These are phyloP conservation scores for Emys orbicularis DNA, from an alignment of 2,797 vertebrate genomes.

Conservation along the genomic window DNA sequence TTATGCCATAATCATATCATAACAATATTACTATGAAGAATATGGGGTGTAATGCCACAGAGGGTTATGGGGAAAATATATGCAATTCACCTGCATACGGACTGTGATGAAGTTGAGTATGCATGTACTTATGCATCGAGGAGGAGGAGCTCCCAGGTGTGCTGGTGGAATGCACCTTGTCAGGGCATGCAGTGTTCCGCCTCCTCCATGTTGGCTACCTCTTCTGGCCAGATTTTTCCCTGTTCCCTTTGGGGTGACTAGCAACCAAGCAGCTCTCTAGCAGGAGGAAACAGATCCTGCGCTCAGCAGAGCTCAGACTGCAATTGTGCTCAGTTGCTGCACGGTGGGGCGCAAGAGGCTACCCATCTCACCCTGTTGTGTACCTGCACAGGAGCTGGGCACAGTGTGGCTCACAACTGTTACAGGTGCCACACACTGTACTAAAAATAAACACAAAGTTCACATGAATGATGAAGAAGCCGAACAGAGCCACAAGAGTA, in stretches of 20 bases:
- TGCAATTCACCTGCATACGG: background rate
- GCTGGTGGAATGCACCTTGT: background rate
- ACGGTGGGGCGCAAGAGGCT: fast-evolving
- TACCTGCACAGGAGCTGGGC: too few species aligned
- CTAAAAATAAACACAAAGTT: background rate
- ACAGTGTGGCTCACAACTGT: too few species aligned
- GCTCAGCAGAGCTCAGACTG: background rate
- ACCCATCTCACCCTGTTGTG: background rate
- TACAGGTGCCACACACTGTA: background rate
- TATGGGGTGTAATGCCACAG: too few species aligned
- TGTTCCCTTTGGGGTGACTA: background rate
- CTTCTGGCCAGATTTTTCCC: background rate
- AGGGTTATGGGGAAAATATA: background rate
- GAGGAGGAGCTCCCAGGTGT: background rate
- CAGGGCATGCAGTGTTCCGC: background rate
- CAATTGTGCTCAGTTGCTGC: background rate
- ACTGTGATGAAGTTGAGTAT: background rate
- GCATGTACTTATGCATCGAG: background rate
- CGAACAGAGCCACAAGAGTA: background rate
- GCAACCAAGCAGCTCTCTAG: background rate
- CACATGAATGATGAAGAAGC: fast-evolving
- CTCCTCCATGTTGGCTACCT: too few species aligned
- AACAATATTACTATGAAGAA: too few species aligned
- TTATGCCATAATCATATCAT: too few species aligned
- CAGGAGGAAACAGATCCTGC: background rate